Evolutionary conservation across 2,888 invertebrate genomes (phyloP).

Genomic region (Hypolimnas misippus): DNA sequence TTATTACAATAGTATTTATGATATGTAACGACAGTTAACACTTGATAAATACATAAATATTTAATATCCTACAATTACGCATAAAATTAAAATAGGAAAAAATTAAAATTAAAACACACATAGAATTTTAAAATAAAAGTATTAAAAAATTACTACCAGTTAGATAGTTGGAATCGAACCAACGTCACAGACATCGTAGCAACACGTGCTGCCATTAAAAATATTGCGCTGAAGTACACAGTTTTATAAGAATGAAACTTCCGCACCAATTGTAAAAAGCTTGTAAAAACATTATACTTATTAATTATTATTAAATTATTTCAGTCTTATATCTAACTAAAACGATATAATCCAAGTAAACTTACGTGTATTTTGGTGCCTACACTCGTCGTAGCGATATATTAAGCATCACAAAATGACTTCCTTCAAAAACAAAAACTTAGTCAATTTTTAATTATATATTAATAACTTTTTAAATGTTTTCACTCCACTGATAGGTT

Average conservation of each 20-base stretch:
- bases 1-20: neutral
- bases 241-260: neutral
- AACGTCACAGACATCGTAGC: constrained; percentile 25
- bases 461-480: no score
- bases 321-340: neutral
- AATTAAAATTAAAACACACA: neutral
- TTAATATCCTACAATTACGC: neutral
- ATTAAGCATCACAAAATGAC: neutral
- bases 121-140: neutral
- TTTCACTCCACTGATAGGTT: no score
- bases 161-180: constrained; percentile 33
- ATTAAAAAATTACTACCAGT: neutral
- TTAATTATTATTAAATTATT: neutral
- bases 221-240: constrained; percentile 10
- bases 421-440: no score
- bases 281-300: neutral
- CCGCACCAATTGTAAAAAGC: neutral
- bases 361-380: constrained; percentile 16
- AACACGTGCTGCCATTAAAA: constrained; percentile 36
- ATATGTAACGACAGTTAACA: neutral
- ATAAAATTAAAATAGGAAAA: neutral
- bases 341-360: neutral
- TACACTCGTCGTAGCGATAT: neutral
- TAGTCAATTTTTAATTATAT: no score
- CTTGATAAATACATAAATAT: neutral